These are phyloP conservation scores for Maniola hyperantus DNA, from an alignment of 2,888 invertebrate species.

Conservation along the genomic window DNA sequence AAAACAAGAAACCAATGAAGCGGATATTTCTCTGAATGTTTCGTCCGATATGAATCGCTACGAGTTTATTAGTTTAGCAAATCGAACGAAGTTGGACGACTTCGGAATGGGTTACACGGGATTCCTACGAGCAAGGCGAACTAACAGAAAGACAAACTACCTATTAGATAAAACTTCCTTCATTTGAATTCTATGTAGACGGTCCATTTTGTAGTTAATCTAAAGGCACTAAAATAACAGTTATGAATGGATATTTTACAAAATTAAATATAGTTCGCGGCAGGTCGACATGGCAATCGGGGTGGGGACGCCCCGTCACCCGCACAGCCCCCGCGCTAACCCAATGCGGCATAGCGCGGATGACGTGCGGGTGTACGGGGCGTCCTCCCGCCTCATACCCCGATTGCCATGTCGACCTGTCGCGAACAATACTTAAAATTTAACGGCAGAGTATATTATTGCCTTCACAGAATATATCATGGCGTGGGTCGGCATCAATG, in stretches of 20 bases:
- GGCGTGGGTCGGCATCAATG: too few relatives aligned
- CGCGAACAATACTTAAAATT: too few relatives aligned
- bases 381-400: too few relatives aligned
- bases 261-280: too few relatives aligned
- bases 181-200: conserved; percentile 17
- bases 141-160: conserved; percentile 15
- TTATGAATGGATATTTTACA: neutral
- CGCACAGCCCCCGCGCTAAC: too few relatives aligned
- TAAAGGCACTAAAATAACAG: neutral
- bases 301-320: too few relatives aligned
- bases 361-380: too few relatives aligned
- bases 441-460: too few relatives aligned
- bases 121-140: conserved; percentile 8
- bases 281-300: too few relatives aligned
- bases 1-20: conserved; percentile 16
- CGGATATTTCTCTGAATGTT: conserved; percentile 19
- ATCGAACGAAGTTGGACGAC: conserved; percentile 21
- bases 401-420: too few relatives aligned
- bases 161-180: conserved; percentile 17
- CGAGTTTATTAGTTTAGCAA: conserved; percentile 28
- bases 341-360: too few relatives aligned
- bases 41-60: conserved; percentile 25
- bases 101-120: conserved; percentile 23
- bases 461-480: too few relatives aligned
- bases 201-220: conserved; percentile 1